Conservation (phyloP, 64 coral and sea anemone genomes). For the Pocillopora verrucosa region DNA sequence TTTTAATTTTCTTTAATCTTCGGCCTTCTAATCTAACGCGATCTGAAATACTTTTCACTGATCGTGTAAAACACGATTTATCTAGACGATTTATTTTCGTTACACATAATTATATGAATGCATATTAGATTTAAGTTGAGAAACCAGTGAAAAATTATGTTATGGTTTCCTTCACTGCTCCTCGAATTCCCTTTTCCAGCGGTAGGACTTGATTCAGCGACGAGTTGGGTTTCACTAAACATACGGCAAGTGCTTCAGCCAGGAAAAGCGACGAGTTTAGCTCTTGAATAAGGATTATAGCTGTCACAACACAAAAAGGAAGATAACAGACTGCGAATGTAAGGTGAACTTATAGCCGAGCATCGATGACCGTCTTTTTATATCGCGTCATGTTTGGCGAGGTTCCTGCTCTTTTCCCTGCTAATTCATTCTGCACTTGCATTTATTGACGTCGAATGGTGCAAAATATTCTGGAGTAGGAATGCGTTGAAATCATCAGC, state of each 20-base stretch:
- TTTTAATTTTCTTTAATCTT: no score
- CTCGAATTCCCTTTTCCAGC: conserved; percentile 3
- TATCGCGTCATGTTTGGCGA: not conserved
- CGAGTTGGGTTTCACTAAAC: not conserved
- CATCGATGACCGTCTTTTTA: not conserved
- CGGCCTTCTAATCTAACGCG: no score
- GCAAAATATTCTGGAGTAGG: not conserved
- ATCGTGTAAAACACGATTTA: no score
- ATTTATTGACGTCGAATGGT: not conserved
- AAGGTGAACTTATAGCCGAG: not conserved
- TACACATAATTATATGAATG: no score
- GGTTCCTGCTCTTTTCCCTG: not conserved
- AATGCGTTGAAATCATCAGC: not conserved
- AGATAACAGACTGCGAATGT: not conserved
- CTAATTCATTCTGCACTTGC: not conserved
- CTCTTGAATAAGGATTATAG: not conserved
- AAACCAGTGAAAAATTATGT: not conserved
- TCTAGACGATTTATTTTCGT: no score
- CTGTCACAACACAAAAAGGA: not conserved
- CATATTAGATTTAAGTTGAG: not conserved
- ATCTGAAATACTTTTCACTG: no score
- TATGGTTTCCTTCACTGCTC: not conserved
- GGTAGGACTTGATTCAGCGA: not conserved
- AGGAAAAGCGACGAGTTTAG: not conserved
- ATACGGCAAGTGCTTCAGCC: not conserved